Base-by-base conservation (phyloP, 2,888 invertebrate genomes). In the Pachydiplax longipennis region DNA sequence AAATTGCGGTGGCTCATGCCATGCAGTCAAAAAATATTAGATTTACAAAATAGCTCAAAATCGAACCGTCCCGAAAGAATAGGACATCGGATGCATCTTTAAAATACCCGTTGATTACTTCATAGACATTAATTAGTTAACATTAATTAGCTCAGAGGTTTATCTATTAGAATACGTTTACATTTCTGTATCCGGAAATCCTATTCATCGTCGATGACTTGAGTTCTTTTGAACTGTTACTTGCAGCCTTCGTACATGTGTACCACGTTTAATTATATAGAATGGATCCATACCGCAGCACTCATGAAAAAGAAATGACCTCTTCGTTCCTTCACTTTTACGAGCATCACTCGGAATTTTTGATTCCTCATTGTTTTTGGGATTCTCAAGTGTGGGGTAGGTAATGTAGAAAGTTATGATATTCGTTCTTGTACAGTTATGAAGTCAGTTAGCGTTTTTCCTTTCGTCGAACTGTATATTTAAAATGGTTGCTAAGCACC, bases 401-500 rank as follows among this genome's bases (percentile, higher is more conserved):
- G 87, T 61, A 37, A 87, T 6, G 37, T 87, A 87, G 87, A 31
- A n/a, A 37, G 22, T 87, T 65, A 15, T 37, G 35, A 22, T 65
- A 87, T 87, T 65, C 53, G 87, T 87, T 87, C 58, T 61, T 87
- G 87, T 87, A 87, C 87, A 87, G 87, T 37, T 87, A n/a, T 65
- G 35, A 37, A 61, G 58, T n/a, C 87, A 37, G 65, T 87, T 40
- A 87, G 87, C 87, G 35, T 87, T 61, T 87, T 48, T 87, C 18
- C 81, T 61, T 87, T 61, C 58, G 65, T 61, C 87, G 61, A 87
- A 87, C 87, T 87, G 65, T 87, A 87, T 61, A 87, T 87, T 83
- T 58, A 87, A 83, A 61, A 87, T 87, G 87, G 87, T 87, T 61
- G 87, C 87, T 87, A 61, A 87, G 87, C 87, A 87, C 87, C 87